These are phyloP conservation scores for Halcyon senegalensis DNA, from an alignment of 2,113 vertebrate species.

Conservation along the genomic window DNA sequence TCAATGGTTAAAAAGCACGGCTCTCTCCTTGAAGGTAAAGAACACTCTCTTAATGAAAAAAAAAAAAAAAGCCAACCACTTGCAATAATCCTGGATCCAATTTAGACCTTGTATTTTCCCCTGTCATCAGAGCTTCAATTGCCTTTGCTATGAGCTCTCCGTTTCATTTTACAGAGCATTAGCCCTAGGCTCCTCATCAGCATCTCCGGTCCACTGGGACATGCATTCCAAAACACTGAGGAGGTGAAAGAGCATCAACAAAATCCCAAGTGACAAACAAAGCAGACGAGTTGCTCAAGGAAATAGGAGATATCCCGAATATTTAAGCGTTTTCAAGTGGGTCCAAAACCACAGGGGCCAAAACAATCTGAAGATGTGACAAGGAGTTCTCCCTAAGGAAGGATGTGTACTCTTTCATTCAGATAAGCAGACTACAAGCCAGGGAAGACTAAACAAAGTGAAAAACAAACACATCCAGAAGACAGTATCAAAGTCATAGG, in stretches of 20 bases:
- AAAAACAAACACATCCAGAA: background rate
- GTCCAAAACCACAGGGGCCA: background rate
- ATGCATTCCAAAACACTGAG: background rate
- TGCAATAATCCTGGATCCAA: slow-evolving; percentile 51
- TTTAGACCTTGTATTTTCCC: slow-evolving; percentile 31
- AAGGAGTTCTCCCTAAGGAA: background rate
- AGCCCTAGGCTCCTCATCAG: slow-evolving; percentile 43
- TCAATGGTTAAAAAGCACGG: background rate
- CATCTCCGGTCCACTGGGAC: slow-evolving; percentile 8
- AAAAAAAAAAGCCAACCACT: background rate
- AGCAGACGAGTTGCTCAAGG: background rate
- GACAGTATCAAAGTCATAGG: background rate
- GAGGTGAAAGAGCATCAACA: background rate
- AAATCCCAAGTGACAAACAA: background rate
- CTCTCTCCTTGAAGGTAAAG: slow-evolving; percentile 35
- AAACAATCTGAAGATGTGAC: background rate
- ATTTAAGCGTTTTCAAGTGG: background rate
- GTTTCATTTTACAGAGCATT: slow-evolving; percentile 31
- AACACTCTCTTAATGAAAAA: slow-evolving; percentile 49
- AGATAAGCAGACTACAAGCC: background rate
- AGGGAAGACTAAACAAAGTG: background rate
- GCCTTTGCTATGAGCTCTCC: slow-evolving; percentile 16
- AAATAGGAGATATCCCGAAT: background rate
- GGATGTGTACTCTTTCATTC: background rate
- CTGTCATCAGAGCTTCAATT: slow-evolving; percentile 5